Evolutionary conservation across 2,113 vertebrate species (phyloP).

Genomic region (Eulemur macaco): DNA sequence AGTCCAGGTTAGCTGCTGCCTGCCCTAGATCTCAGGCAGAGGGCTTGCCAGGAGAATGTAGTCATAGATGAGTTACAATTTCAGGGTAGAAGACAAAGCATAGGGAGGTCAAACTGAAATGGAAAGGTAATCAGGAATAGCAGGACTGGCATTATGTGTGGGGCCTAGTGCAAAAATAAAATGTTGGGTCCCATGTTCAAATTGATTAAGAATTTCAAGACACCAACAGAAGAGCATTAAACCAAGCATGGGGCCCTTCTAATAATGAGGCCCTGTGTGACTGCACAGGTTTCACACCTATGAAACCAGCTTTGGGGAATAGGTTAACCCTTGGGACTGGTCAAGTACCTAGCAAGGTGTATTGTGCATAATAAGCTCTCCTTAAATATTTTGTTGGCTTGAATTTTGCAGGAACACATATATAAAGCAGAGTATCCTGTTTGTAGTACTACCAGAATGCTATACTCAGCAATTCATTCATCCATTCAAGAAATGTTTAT

Average conservation of each 20-base stretch:
- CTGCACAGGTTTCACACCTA: not conserved
- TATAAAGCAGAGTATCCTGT: not conserved
- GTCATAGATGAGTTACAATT: not conserved
- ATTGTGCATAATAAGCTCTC: not conserved
- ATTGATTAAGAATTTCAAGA: not conserved
- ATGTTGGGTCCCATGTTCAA: not conserved
- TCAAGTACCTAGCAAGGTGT: not conserved
- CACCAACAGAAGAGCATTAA: not conserved
- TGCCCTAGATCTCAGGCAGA: not conserved
- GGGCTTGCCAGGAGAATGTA: not conserved
- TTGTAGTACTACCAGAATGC: not conserved
- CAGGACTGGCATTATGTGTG: not conserved
- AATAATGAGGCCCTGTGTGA: not conserved
- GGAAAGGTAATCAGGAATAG: not conserved
- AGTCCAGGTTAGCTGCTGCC: not conserved
- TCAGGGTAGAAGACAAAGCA: not conserved
- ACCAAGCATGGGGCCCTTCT: not conserved
- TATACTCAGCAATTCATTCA: not conserved
- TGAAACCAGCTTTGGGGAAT: not conserved
- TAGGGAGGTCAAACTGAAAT: not conserved
- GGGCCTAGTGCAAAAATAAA: not conserved
- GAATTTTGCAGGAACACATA: not conserved
- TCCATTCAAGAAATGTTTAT: not conserved
- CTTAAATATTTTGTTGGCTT: not conserved
- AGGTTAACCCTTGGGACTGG: not conserved